A percentile compares a stretch with the other conserved stretches of the same genome.
These are phyloP conservation scores for Centropus bengalensis DNA, from an alignment of 2,113 vertebrate genomes.

Conservation along the genomic window DNA sequence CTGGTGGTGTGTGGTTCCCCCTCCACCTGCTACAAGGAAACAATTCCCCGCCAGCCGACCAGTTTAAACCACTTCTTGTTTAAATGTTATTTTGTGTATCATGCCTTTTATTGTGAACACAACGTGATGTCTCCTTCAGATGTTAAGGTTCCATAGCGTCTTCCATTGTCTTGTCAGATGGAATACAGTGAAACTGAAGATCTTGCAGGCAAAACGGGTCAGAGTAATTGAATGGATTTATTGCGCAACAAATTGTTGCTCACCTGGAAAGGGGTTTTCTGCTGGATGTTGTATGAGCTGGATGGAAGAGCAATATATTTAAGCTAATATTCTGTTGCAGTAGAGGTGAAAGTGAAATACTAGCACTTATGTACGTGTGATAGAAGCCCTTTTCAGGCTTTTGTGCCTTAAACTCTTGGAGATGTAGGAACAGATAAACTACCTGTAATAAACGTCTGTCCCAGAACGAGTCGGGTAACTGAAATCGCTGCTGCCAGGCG, in stretches of 20 bases:
- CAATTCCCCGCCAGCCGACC: background rate
- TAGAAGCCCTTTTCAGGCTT: constrained; percentile 58
- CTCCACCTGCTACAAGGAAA: background rate
- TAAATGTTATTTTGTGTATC: background rate
- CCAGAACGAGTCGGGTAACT: constrained; percentile 22
- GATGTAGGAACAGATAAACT: constrained; percentile 41
- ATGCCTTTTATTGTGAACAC: background rate
- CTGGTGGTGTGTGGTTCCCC: background rate
- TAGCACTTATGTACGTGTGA: constrained; percentile 37
- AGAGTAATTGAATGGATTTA: background rate
- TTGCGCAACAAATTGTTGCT: constrained; percentile 40
- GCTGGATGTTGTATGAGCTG: constrained; percentile 17
- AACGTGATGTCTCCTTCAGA: background rate
- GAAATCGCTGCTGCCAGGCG: constrained; percentile 5
- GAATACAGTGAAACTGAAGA: constrained; percentile 1
- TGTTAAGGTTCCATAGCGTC: background rate
- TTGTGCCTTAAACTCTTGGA: constrained; percentile 60
- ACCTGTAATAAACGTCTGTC: constrained; percentile 54
- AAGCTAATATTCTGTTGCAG: constrained; percentile 18
- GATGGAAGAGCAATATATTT: constrained; percentile 48
- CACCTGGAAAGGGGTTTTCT: background rate
- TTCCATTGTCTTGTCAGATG: constrained; percentile 8
- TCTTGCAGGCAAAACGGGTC: constrained; percentile 33
- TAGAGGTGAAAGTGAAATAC: constrained; percentile 16
- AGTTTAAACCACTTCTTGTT: background rate